These are phyloP conservation scores for Thermophis baileyi DNA, from an alignment of 2,113 vertebrate genomes.

Conservation along the genomic window DNA sequence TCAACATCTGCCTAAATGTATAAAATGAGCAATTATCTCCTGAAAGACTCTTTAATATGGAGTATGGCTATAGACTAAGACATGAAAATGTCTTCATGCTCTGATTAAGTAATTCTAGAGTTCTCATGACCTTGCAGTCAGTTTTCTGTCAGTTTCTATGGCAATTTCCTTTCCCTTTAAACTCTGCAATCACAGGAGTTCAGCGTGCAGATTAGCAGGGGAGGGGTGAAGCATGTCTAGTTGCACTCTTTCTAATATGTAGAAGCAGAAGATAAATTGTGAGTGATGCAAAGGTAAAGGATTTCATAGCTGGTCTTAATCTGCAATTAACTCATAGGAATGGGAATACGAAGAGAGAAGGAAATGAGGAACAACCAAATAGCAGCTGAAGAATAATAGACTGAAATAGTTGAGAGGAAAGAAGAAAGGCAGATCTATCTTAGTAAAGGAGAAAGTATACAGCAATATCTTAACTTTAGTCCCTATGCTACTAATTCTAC, in stretches of 20 bases:
- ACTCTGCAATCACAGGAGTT: background rate
- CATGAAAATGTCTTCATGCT: slow-evolving; percentile 11
- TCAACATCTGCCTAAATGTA: background rate
- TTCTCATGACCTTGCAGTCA: background rate
- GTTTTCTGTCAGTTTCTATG: background rate
- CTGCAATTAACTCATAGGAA: background rate
- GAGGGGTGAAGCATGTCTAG: background rate
- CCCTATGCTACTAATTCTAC: background rate
- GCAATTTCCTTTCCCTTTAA: background rate
- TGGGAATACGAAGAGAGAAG: background rate
- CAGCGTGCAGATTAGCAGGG: background rate
- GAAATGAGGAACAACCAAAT: background rate
- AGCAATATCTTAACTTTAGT: background rate
- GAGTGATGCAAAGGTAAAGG: background rate
- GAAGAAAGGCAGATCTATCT: background rate
- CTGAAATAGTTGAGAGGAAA: background rate
- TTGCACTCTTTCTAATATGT: background rate
- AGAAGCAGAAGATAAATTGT: background rate
- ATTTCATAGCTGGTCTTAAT: background rate
- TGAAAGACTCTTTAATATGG: background rate
- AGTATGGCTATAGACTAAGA: background rate
- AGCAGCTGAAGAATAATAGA: background rate
- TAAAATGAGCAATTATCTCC: background rate
- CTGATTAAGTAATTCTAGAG: slow-evolving; percentile 14
- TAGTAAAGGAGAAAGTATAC: background rate